phyloP scores from a whole-genome alignment of 2,113 vertebrate genomes.

The Siniperca chuatsi region DNA sequence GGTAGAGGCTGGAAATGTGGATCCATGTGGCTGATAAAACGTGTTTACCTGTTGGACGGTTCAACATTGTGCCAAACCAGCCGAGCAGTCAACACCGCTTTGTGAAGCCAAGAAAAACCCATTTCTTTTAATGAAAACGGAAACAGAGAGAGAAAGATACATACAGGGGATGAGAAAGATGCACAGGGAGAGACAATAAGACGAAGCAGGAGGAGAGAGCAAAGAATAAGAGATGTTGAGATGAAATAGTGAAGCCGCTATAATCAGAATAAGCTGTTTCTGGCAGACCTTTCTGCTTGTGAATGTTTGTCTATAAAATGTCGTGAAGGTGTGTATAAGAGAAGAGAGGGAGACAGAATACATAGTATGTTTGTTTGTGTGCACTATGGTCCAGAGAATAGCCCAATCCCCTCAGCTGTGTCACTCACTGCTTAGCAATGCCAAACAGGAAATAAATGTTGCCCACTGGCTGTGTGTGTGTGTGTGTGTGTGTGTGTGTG shows the following conservation, averaged over 20 bases:
- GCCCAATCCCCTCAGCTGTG: slow-evolving; percentile 63
- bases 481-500: slow-evolving; percentile 19
- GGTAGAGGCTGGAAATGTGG: slow-evolving; percentile 22
- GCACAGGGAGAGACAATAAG: slow-evolving; percentile 32
- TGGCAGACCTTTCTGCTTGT: slow-evolving; percentile 2
- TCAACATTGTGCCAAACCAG: slow-evolving; percentile 52
- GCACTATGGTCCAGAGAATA: slow-evolving; percentile 58
- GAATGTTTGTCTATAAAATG: slow-evolving; percentile 36
- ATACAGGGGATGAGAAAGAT: slow-evolving; percentile 32
- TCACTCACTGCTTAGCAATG: slow-evolving; percentile 68
- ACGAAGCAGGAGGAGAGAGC: slow-evolving; percentile 5
- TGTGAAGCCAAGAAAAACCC: slow-evolving; percentile 47
- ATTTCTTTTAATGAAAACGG: slow-evolving; percentile 60
- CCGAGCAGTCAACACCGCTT: slow-evolving; percentile 49
- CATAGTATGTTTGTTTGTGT: slow-evolving; percentile 51
- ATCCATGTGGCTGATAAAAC: slow-evolving; percentile 61
- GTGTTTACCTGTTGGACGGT: slow-evolving; percentile 65
- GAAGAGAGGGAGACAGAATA: slow-evolving; percentile 14
- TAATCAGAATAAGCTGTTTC: slow-evolving; percentile 34
- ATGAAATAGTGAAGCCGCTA: slow-evolving; percentile 25
- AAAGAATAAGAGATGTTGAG: slow-evolving; percentile 42
- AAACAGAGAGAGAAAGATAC: slow-evolving; percentile 30
- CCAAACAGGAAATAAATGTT: slow-evolving; percentile 81
- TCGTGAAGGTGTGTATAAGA: slow-evolving; percentile 18
- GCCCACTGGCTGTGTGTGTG: slow-evolving; percentile 47